These are phyloP conservation scores for Caerostris darwini DNA, from an alignment of 1,140 invertebrate genomes.

Conservation along the genomic window DNA sequence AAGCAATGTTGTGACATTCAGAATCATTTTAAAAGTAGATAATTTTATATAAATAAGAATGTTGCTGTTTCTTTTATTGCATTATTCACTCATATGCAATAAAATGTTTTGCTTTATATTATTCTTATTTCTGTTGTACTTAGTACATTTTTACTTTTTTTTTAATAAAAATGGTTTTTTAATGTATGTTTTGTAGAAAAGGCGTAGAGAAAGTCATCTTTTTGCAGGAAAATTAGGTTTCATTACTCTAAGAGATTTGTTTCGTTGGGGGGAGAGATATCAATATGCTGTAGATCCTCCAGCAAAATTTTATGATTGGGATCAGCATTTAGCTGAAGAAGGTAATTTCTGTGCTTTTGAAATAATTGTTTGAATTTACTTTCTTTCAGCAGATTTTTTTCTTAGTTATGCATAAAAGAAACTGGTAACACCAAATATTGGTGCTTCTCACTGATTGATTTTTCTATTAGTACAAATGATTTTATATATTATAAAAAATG, in stretches of 20 bases:
- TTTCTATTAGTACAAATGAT: no score
- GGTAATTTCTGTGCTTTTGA: slow-evolving; percentile 82
- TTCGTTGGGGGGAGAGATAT: slow-evolving; percentile 98
- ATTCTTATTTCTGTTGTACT: background rate
- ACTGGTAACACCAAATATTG: no score
- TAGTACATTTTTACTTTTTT: background rate
- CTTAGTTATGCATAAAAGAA: no score
- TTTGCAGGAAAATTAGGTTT: slow-evolving; percentile 97
- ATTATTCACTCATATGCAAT: background rate
- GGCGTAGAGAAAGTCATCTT: slow-evolving; percentile 87
- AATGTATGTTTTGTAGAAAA: slow-evolving; percentile 82
- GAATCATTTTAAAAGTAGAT: no score
- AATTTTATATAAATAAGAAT: background rate
- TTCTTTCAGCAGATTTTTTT: background rate
- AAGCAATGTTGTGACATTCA: no score
- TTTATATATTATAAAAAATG: no score
- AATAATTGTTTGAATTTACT: background rate
- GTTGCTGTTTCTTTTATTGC: background rate
- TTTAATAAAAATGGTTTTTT: background rate
- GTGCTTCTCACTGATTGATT: no score
- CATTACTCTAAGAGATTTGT: slow-evolving; percentile 96
- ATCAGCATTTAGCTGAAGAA: slow-evolving; percentile 98
- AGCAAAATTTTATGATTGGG: slow-evolving; percentile 93
- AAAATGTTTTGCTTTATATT: background rate
- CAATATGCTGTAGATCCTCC: slow-evolving; percentile 84